phyloP scores from a whole-genome alignment of 2,113 vertebrate genomes.

The Antechinus stuartii region DNA sequence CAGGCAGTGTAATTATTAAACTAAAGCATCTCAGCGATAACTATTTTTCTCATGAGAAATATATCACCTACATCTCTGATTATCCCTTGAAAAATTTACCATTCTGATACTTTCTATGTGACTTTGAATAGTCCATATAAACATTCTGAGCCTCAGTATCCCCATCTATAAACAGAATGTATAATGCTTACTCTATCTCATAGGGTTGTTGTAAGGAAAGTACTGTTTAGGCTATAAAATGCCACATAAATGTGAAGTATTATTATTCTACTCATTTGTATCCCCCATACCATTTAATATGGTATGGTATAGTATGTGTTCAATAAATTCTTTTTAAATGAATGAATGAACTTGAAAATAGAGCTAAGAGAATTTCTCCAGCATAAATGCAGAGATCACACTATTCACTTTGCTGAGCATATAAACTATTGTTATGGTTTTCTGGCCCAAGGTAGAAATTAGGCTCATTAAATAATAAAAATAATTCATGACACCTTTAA shows the following conservation, averaged over 20 bases:
- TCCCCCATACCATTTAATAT: neutral
- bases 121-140: neutral
- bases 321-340: neutral
- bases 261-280: neutral
- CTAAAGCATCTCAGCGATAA: neutral
- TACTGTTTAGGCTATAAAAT: neutral
- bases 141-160: neutral
- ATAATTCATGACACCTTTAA: slow-evolving; percentile 45
- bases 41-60: neutral
- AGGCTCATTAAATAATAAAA: slow-evolving; percentile 15
- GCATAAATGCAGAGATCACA: neutral
- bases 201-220: neutral
- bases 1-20: neutral
- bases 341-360: slow-evolving; percentile 17
- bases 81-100: neutral
- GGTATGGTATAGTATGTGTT: neutral
- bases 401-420: slow-evolving; percentile 33
- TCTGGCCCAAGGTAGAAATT: slow-evolving; percentile 45
- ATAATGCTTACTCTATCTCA: neutral
- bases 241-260: neutral
- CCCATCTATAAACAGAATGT: neutral
- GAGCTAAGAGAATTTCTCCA: slow-evolving; percentile 12
- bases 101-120: neutral
- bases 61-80: neutral
- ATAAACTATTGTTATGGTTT: neutral